A percentile compares a stretch with the other conserved stretches of the same genome.
Conservation (phyloP, 2,888 invertebrate genomes). For the Pantelozetes paolii region DNA sequence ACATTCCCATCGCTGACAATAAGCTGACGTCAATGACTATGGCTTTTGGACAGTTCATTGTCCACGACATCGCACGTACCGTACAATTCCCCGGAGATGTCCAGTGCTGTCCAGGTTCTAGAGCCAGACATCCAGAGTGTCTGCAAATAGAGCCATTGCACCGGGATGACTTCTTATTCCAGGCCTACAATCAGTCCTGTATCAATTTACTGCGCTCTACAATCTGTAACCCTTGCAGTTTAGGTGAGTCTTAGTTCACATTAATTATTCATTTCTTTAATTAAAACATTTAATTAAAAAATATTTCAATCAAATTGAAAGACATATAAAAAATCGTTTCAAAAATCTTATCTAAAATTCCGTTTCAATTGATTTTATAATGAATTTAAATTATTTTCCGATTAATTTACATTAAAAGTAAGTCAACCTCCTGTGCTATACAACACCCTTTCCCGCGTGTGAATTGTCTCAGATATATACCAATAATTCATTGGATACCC, state of each 20-base stretch:
- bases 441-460: too few relatives aligned
- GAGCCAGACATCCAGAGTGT: slow-evolving; percentile 42
- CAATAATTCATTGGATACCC: too few relatives aligned
- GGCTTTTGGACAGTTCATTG: slow-evolving; percentile 60
- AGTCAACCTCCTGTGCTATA: too few relatives aligned
- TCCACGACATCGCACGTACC: slow-evolving; percentile 75
- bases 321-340: too few relatives aligned
- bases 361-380: too few relatives aligned
- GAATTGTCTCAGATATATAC: too few relatives aligned
- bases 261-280: too few relatives aligned
- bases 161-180: slow-evolving; percentile 33
- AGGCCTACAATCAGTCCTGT: slow-evolving; percentile 42
- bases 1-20: slow-evolving; percentile 32
- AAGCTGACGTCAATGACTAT: slow-evolving; percentile 42
- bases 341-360: too few relatives aligned
- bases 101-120: slow-evolving; percentile 39
- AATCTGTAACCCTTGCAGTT: slow-evolving; percentile 39
- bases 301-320: too few relatives aligned
- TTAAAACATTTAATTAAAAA: too few relatives aligned
- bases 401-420: too few relatives aligned
- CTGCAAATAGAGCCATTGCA: slow-evolving; percentile 31
- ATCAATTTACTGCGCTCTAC: slow-evolving; percentile 39
- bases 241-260: slow-evolving; percentile 39
- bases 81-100: background rate
- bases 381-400: too few relatives aligned